Percentiles rank a stretch among this genome's conserved stretches.
These are phyloP conservation scores for Phylloscopus collybita DNA, from an alignment of 2,797 vertebrate species.

Conservation along the genomic window DNA sequence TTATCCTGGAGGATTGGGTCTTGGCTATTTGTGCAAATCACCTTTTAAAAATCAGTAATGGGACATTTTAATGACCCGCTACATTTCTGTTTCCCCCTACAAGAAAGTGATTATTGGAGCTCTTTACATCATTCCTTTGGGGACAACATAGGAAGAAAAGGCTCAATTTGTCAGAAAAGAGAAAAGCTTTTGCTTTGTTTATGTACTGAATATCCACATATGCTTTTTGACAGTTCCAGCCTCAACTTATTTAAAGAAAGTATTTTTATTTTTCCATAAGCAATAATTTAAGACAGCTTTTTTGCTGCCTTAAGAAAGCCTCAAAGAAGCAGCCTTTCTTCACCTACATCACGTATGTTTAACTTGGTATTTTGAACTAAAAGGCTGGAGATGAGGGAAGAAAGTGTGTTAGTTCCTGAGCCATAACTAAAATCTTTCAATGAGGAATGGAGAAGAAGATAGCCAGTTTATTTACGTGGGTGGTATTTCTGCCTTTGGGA, in stretches of 20 bases:
- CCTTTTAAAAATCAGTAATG: background rate
- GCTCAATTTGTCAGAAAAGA: background rate
- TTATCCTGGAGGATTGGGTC: background rate
- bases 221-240: background rate
- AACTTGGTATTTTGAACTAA: background rate
- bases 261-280: background rate
- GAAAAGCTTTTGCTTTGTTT: background rate
- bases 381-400: background rate
- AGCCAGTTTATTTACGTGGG: background rate
- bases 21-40: slow-evolving; percentile 13
- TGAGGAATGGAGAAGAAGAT: background rate
- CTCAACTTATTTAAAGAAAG: background rate
- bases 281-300: background rate
- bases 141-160: slow-evolving; percentile 9
- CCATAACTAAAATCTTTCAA: background rate
- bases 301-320: background rate
- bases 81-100: background rate
- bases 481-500: background rate
- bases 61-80: slow-evolving; percentile 33
- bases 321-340: background rate
- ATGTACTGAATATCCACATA: background rate
- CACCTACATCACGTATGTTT: background rate
- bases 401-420: background rate
- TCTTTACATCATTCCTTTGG: background rate
- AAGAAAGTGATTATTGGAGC: background rate